Conservation (phyloP, 2,113 vertebrate species). For the Notarius lentiginosus region DNA sequence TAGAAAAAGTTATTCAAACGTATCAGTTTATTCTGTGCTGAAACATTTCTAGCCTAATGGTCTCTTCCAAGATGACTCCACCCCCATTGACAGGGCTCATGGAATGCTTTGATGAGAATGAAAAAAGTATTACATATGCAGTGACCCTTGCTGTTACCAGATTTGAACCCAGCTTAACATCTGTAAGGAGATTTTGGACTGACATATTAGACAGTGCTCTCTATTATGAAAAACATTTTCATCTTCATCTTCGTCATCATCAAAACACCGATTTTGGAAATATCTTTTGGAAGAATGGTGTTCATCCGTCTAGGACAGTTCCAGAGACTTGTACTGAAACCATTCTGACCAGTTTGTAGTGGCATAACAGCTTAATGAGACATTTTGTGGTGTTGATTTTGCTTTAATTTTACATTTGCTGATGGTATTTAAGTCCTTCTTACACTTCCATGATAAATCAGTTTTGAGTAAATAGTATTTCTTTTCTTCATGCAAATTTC, state of each 20-base stretch:
- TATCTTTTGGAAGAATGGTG: neutral
- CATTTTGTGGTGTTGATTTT: neutral
- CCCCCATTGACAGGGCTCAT: neutral
- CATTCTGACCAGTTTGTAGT: too few relatives aligned
- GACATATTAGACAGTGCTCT: neutral
- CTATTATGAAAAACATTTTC: neutral
- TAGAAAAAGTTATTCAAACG: neutral
- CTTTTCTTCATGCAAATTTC: neutral
- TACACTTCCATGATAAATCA: neutral
- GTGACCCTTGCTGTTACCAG: neutral
- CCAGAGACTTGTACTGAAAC: neutral
- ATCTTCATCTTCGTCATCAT: neutral
- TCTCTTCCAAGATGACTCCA: neutral
- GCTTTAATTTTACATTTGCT: neutral
- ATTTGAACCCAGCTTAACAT: neutral
- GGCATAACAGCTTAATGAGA: neutral
- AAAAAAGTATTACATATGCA: neutral
- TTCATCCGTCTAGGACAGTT: neutral
- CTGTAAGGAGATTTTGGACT: too few relatives aligned
- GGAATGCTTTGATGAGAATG: neutral
- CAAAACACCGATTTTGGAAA: neutral
- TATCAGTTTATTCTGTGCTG: neutral
- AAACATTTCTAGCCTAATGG: neutral
- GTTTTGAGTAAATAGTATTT: neutral
- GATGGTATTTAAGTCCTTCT: neutral